Percentiles rank a stretch among this genome's conserved stretches.
phyloP scores from a whole-genome alignment of 2,888 invertebrate genomes.

The Chloromyia formosa region DNA sequence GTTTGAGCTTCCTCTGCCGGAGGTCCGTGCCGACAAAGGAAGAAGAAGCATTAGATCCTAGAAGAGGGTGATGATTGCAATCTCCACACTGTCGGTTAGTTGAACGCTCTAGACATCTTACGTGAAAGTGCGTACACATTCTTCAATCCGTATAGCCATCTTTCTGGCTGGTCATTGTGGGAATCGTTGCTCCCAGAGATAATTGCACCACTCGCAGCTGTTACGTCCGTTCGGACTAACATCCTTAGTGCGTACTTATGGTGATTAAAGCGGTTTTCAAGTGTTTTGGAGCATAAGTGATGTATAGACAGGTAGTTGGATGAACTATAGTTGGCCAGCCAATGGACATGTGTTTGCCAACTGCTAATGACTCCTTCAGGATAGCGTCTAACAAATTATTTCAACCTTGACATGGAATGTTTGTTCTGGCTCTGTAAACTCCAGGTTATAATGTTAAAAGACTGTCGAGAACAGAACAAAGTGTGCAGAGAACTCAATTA shows the following conservation, averaged over 20 bases:
- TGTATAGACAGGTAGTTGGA: slow-evolving; percentile 10
- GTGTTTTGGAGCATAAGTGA: slow-evolving; percentile 5
- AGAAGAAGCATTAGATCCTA: not conserved
- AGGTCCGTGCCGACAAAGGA: not conserved
- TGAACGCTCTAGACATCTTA: not conserved
- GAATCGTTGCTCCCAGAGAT: not conserved
- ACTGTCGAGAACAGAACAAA: too few species aligned
- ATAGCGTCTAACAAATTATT: not conserved
- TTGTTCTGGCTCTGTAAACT: too few species aligned
- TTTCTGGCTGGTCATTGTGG: not conserved
- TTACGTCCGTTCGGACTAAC: not conserved
- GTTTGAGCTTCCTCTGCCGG: slow-evolving; percentile 8
- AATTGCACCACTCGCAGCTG: slow-evolving; percentile 6
- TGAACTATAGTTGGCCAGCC: not conserved
- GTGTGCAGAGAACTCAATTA: too few species aligned
- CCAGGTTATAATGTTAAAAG: too few species aligned
- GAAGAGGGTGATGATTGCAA: not conserved
- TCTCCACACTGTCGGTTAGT: not conserved
- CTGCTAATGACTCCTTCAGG: not conserved
- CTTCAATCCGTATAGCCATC: not conserved
- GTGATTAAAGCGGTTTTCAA: slow-evolving; percentile 8
- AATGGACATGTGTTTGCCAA: slow-evolving; percentile 13
- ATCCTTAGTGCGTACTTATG: not conserved
- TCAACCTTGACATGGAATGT: not conserved
- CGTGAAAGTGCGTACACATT: not conserved